phyloP scores from a whole-genome alignment of 2,113 vertebrate species.

The Thalassarche chlororhynchos region DNA sequence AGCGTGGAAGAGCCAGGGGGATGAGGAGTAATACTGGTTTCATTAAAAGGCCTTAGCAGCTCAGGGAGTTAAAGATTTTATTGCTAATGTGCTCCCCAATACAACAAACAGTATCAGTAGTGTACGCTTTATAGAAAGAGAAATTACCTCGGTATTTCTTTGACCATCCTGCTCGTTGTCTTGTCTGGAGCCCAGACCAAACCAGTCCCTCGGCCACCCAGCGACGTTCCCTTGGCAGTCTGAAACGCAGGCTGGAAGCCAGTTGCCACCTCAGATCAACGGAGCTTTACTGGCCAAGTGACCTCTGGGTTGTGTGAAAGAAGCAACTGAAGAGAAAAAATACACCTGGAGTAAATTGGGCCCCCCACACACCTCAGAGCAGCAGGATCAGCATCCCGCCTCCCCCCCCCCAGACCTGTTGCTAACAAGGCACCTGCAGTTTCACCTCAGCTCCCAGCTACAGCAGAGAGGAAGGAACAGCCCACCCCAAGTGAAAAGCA shows the following conservation, averaged over 20 bases:
- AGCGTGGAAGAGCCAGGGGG: background rate
- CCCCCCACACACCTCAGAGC: background rate
- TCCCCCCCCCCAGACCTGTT: too few relatives aligned
- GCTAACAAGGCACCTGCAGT: background rate
- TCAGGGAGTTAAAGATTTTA: conserved; percentile 73
- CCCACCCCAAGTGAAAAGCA: background rate
- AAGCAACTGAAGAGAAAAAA: background rate
- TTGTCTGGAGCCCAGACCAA: background rate
- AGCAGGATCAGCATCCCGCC: background rate
- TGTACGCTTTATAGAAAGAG: conserved; percentile 80
- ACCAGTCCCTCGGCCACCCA: background rate
- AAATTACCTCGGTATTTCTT: conserved; percentile 62
- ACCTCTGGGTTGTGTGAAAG: background rate
- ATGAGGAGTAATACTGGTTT: background rate
- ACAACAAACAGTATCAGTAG: conserved; percentile 92
- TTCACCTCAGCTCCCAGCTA: background rate
- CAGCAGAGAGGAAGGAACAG: background rate
- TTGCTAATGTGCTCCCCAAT: conserved; percentile 88
- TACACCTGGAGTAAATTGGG: background rate
- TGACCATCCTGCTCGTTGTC: background rate
- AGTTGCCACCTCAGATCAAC: background rate
- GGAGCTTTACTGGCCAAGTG: background rate
- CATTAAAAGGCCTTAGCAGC: background rate
- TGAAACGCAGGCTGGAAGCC: background rate
- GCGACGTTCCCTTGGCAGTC: background rate